Evolutionary conservation across 2,797 vertebrate genomes (phyloP).

Genomic region (Chaetophractus vellerosus): DNA sequence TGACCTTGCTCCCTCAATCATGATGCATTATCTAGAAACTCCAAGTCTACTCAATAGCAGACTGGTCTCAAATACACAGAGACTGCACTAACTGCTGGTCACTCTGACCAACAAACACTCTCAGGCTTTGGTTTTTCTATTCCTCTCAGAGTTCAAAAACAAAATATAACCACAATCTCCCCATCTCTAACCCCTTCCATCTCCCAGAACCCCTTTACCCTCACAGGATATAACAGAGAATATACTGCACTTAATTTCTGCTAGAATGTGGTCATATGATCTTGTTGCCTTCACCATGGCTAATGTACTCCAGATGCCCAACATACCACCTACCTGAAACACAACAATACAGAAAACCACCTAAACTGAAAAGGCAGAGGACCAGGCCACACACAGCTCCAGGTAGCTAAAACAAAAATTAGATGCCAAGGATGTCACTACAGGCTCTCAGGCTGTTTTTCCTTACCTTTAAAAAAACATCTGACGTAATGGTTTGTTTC

Average conservation of each 20-base stretch:
- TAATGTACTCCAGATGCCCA: background rate
- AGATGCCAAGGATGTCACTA: background rate
- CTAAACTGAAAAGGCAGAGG: constrained; percentile 26
- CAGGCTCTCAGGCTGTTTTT: background rate
- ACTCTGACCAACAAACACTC: background rate
- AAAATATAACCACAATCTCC: background rate
- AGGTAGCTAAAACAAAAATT: background rate
- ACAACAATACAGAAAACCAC: background rate
- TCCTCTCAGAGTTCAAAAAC: background rate
- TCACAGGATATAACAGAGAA: background rate
- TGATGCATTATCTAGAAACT: background rate
- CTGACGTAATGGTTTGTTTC: background rate
- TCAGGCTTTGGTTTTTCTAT: background rate
- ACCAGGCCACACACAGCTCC: background rate
- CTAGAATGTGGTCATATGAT: background rate
- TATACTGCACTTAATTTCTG: constrained; percentile 15
- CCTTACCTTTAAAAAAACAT: background rate
- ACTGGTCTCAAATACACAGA: background rate
- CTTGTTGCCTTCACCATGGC: background rate
- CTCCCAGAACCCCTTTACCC: background rate
- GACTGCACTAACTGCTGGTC: background rate
- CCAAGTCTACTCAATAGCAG: background rate
- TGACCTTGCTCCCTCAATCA: background rate
- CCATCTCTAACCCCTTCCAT: background rate
- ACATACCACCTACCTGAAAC: background rate